Conservation (phyloP, 2,797 vertebrate genomes). For the Vultur gryphus region DNA sequence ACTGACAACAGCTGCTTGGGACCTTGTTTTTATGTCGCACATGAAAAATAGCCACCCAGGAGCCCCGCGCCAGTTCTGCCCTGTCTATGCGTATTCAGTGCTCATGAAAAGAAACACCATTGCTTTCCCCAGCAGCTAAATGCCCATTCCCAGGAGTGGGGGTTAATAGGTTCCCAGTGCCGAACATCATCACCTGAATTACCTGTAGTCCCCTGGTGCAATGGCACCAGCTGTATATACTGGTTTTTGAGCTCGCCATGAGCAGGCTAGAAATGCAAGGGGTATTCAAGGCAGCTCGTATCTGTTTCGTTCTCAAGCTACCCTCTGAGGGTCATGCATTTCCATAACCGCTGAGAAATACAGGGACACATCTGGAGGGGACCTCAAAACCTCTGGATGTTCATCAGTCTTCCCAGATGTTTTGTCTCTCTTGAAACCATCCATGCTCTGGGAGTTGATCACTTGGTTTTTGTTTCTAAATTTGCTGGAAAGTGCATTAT, state of each 20-base stretch:
- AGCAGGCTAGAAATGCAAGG: neutral
- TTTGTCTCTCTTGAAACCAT: neutral
- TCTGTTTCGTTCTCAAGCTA: neutral
- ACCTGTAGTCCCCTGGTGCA: neutral
- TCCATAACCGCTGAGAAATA: neutral
- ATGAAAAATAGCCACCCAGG: neutral
- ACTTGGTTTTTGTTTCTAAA: neutral
- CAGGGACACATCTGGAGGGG: neutral
- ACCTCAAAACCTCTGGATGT: neutral
- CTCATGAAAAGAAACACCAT: neutral
- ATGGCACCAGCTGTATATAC: neutral
- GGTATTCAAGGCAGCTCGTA: accelerated
- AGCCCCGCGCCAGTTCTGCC: neutral
- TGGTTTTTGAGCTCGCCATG: neutral
- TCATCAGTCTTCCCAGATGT: neutral
- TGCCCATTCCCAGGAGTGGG: neutral
- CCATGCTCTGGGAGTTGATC: neutral
- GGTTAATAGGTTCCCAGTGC: neutral
- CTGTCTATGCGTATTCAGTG: neutral
- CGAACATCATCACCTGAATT: neutral
- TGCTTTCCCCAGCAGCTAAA: neutral
- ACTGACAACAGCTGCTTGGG: neutral
- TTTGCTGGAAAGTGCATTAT: neutral
- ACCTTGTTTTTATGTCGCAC: neutral
- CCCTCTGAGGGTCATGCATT: neutral